Evolutionary conservation across 2,797 vertebrate genomes (phyloP), one percentile per base, ranked within the genome.

Genomic region (Dicrostonyx torquatus): DNA sequence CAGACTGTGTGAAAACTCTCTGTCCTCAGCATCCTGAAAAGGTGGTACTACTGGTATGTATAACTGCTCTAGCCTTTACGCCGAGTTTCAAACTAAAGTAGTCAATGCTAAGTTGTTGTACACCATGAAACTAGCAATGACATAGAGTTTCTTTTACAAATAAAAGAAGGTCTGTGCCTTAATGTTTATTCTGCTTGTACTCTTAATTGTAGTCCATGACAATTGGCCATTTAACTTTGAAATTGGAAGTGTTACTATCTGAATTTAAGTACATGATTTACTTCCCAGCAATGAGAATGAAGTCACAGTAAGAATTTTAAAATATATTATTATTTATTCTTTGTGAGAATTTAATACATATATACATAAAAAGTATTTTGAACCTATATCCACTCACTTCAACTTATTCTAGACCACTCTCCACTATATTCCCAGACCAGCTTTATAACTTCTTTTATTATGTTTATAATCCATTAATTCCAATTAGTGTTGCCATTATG

Each of bases 211-310:
- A 79, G 12, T 43, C 66, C 37, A 78, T 82, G 15, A 89, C 17
- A 94, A 94, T 73, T 73, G 84, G 50, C 40, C 66, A 89, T 64
- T 91, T 68, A 73, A 53, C 45, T 1, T 78, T 60, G 78, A 90
- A 87, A 75, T 3, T 26, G 40, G 20, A 86, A 88, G 73, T n/a
- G 17, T 43, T 43, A 89, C 15, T 76, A 37, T 7, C 22, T 68
- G 37, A 93, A 45, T 73, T 17, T 40, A 93, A 53, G 31, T 37
- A 89, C 15, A 50, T 37, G 29, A 43, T 85, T 84, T 91, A 86
- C 5, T 87, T 93, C 45, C n/a, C 37, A 50, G 11, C 4, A 79
- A 72, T 76, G 68, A 29, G 3, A 79, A 64, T 60, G 45, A 96
- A 89, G 29, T 87, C 70, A 82, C 7, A 76, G 68, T 37, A 64